Evolutionary conservation across 2,797 vertebrate species (phyloP).

Genomic region (Discoglossus pictus): DNA sequence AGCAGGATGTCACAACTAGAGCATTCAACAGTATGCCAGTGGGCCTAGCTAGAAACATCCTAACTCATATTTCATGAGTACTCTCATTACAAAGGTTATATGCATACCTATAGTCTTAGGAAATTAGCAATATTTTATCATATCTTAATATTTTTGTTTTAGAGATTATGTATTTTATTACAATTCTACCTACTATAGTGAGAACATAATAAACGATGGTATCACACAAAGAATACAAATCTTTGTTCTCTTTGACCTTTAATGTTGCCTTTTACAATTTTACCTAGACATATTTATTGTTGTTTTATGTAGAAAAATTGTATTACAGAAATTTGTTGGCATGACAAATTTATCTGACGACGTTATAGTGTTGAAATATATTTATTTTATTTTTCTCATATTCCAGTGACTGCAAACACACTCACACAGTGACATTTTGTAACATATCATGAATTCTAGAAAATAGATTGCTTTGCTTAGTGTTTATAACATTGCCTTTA

Average conservation of each 20-base stretch:
- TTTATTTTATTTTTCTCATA: conserved; percentile 6
- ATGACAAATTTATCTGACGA: conserved; percentile 32
- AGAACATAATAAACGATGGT: conserved; percentile 12
- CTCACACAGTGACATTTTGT: conserved; percentile 8
- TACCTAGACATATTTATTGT: conserved; percentile 34
- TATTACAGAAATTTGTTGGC: conserved; percentile 31
- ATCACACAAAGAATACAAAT: conserved; percentile 24
- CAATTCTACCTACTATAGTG: not conserved
- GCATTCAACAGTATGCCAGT: too few relatives aligned
- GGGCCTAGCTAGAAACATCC: too few relatives aligned
- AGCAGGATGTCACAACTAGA: too few relatives aligned
- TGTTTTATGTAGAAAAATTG: conserved; percentile 43
- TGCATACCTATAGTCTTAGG: too few relatives aligned
- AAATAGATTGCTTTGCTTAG: not conserved
- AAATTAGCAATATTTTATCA: too few relatives aligned
- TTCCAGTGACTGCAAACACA: conserved; percentile 1
- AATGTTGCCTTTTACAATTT: conserved; percentile 11
- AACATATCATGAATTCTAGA: conserved; percentile 9
- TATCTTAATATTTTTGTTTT: not conserved
- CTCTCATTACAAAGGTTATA: too few relatives aligned
- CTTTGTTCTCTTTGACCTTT: conserved; percentile 5
- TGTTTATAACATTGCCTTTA: conserved; percentile 13
- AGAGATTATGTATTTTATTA: conserved; percentile 9
- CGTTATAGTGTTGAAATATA: conserved; percentile 9
- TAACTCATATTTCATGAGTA: too few relatives aligned